Evolutionary conservation across 2,113 vertebrate genomes (phyloP).

Genomic region (Haliaeetus leucogaster): DNA sequence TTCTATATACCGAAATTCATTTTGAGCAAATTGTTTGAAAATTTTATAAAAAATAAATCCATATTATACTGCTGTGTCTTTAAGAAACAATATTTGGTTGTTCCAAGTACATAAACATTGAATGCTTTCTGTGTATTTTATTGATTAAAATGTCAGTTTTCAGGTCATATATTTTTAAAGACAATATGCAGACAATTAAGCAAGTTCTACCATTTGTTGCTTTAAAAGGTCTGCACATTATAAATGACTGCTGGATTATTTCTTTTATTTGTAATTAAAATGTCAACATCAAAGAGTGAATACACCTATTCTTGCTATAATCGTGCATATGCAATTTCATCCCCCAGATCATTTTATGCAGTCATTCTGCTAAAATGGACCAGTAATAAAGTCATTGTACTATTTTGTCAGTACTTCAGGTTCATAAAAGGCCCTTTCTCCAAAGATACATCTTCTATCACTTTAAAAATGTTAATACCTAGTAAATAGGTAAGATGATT

Average conservation of each 20-base stretch:
- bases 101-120: background rate
- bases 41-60: background rate
- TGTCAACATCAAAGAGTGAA: background rate
- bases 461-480: background rate
- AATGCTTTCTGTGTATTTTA: background rate
- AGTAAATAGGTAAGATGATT: background rate
- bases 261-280: background rate
- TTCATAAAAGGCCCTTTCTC: background rate
- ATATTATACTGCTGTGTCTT: background rate
- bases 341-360: background rate
- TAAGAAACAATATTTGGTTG: background rate
- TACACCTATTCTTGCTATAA: background rate
- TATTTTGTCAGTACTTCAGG: background rate
- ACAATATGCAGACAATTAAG: background rate
- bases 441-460: background rate
- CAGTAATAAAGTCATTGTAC: background rate
- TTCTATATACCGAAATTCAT: background rate
- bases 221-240: background rate
- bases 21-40: background rate
- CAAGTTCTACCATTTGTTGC: background rate
- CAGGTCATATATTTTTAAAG: background rate
- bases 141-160: background rate
- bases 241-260: background rate
- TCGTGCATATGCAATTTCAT: background rate
- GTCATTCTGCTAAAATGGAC: background rate